Conservation (phyloP, 2,888 invertebrate genomes). For the Spisula subtruncata region DNA sequence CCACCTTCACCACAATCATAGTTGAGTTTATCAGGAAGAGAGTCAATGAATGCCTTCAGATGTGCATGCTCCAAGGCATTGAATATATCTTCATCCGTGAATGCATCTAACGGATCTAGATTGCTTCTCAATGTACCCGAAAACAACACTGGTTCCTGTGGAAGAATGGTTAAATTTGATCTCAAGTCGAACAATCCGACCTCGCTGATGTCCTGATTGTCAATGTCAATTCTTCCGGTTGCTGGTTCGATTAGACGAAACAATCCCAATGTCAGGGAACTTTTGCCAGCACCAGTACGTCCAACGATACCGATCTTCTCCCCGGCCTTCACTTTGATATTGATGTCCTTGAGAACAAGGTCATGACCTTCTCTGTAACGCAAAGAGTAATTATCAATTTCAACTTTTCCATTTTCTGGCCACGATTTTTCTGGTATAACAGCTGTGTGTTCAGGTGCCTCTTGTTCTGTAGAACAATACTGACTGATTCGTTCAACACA, state of each 20-base stretch:
- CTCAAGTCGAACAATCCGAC: slow-evolving; percentile 89
- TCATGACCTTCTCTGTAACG: slow-evolving; percentile 54
- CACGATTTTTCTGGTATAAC: slow-evolving; percentile 10
- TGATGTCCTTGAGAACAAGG: slow-evolving; percentile 51
- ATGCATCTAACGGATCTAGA: slow-evolving; percentile 94
- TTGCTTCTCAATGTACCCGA: slow-evolving; percentile 96
- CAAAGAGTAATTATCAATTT: slow-evolving; percentile 41
- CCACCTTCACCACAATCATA: slow-evolving; percentile 96
- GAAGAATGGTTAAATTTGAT: slow-evolving; percentile 88
- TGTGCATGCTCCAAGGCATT: slow-evolving; percentile 95
- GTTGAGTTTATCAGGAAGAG: slow-evolving; percentile 92
- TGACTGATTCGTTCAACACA: slow-evolving; percentile 73
- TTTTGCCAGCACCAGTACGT: slow-evolving; percentile 89
- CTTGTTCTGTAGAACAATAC: slow-evolving; percentile 44
- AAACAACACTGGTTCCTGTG: slow-evolving; percentile 96
- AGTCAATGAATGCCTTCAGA: slow-evolving; percentile 93
- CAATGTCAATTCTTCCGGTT: slow-evolving; percentile 89
- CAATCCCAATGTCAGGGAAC: slow-evolving; percentile 89
- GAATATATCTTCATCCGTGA: slow-evolving; percentile 95
- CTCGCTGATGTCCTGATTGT: slow-evolving; percentile 88
- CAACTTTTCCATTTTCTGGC: slow-evolving; percentile 31
- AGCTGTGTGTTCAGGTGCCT: slow-evolving; percentile 35
- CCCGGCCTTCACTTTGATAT: slow-evolving; percentile 38
- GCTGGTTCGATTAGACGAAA: slow-evolving; percentile 90
- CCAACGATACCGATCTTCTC: slow-evolving; percentile 64